A percentile compares a stretch with the other conserved stretches of the same genome.
Conservation (phyloP, 2,888 invertebrate species). For the Habrosyne pyritoides region DNA sequence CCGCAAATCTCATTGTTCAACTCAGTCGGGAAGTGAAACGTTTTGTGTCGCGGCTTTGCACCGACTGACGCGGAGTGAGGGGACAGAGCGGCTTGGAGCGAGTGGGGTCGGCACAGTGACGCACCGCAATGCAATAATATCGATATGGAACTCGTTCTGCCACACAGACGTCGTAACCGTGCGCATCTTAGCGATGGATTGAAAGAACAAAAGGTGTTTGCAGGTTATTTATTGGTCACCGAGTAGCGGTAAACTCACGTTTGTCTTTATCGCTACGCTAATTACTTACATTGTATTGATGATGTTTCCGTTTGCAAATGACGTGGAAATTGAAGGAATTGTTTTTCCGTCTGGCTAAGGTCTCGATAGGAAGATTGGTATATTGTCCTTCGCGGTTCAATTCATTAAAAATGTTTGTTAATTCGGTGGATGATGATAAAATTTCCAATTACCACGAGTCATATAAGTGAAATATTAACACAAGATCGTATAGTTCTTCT, state of each 20-base stretch:
- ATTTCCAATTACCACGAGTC: neutral
- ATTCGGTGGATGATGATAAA: neutral
- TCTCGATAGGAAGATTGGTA: neutral
- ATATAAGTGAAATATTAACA: too few relatives aligned
- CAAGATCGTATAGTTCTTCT: too few relatives aligned
- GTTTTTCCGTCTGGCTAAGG: neutral
- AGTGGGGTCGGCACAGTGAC: constrained; percentile 61
- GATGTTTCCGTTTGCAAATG: constrained; percentile 24
- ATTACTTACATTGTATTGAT: constrained; percentile 23
- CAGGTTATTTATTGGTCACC: constrained; percentile 19
- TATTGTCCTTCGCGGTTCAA: neutral
- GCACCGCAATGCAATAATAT: constrained; percentile 29
- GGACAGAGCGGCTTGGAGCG: constrained; percentile 47
- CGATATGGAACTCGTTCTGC: constrained; percentile 16
- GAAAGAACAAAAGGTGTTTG: constrained; percentile 13
- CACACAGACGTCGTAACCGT: constrained; percentile 12
- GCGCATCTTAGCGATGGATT: constrained; percentile 10
- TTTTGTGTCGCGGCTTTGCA: constrained; percentile 55
- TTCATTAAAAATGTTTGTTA: neutral
- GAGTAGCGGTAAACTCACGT: neutral
- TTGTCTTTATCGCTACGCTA: neutral
- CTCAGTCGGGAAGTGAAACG: constrained; percentile 39
- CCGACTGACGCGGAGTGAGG: constrained; percentile 59
- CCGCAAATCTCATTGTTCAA: constrained; percentile 60
- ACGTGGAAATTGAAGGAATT: neutral